A percentile compares a stretch with the other conserved stretches of the same genome.
Conservation (phyloP, 2,113 vertebrate genomes). For the Larimichthys crocea region DNA sequence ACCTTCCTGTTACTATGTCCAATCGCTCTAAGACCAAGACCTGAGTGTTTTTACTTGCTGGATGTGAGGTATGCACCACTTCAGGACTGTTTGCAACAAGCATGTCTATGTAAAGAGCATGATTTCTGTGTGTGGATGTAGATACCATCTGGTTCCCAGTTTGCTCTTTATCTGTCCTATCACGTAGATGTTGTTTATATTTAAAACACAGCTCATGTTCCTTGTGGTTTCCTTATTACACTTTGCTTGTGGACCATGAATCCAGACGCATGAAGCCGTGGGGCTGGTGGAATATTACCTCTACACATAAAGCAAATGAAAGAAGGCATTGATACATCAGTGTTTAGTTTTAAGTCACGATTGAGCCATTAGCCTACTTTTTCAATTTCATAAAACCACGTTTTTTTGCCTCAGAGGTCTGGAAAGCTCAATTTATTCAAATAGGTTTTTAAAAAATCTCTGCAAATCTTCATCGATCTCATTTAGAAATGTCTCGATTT, state of each 20-base stretch:
- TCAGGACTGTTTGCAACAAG: constrained; percentile 60
- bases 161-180: constrained; percentile 67
- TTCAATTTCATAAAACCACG: constrained; percentile 16
- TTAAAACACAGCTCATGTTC: constrained; percentile 77
- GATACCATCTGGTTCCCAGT: constrained; percentile 71
- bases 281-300: constrained; percentile 54
- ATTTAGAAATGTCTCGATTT: constrained; percentile 2
- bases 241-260: constrained; percentile 66
- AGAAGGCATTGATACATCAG: constrained; percentile 64
- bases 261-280: constrained; percentile 58
- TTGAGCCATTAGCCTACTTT: constrained; percentile 31
- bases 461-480: constrained; percentile 29
- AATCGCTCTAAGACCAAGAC: constrained; percentile 29
- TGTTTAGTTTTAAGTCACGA: constrained; percentile 47
- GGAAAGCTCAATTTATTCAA: constrained; percentile 21
- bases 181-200: constrained; percentile 76
- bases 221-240: constrained; percentile 79
- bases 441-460: neutral
- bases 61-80: constrained; percentile 30
- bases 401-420: constrained; percentile 11
- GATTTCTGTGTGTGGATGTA: constrained; percentile 42
- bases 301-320: constrained; percentile 55
- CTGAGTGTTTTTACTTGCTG: constrained; percentile 54
- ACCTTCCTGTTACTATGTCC: constrained; percentile 59
- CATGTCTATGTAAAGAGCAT: constrained; percentile 51